phyloP scores from a whole-genome alignment of 2,113 vertebrate species.

The Phoenicopterus ruber region DNA sequence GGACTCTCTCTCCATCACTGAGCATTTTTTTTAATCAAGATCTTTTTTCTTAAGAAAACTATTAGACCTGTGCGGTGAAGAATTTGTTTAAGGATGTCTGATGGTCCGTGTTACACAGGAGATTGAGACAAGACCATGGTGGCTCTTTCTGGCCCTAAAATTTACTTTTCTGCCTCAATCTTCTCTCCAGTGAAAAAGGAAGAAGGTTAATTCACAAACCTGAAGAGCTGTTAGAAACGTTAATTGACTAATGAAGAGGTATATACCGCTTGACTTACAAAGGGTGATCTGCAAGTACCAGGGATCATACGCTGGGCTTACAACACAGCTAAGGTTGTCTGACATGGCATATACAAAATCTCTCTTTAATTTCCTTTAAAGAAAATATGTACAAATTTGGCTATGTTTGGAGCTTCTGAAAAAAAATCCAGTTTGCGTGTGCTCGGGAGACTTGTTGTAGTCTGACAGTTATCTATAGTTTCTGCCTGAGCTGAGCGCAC shows the following conservation, averaged over 20 bases:
- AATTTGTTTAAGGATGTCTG: background rate
- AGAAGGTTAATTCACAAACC: background rate
- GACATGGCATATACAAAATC: background rate
- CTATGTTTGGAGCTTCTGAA: background rate
- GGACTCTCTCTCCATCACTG: background rate
- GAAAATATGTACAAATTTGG: background rate
- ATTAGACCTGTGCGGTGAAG: background rate
- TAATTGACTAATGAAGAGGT: background rate
- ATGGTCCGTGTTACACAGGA: background rate
- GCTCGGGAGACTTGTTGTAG: background rate
- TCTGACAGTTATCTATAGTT: constrained; percentile 6
- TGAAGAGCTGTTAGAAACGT: background rate
- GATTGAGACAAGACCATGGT: background rate
- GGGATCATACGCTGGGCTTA: background rate
- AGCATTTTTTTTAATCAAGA: background rate
- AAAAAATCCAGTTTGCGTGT: background rate
- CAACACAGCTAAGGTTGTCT: background rate
- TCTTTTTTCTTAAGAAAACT: background rate
- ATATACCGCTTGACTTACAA: background rate
- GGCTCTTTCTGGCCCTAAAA: background rate
- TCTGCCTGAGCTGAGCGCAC: background rate
- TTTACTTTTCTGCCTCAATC: background rate
- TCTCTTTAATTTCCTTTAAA: background rate
- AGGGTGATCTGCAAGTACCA: background rate
- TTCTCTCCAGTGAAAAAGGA: background rate